Evolutionary conservation across 2,888 invertebrate genomes (phyloP).

Genomic region (Drosophila tanythrix): DNA sequence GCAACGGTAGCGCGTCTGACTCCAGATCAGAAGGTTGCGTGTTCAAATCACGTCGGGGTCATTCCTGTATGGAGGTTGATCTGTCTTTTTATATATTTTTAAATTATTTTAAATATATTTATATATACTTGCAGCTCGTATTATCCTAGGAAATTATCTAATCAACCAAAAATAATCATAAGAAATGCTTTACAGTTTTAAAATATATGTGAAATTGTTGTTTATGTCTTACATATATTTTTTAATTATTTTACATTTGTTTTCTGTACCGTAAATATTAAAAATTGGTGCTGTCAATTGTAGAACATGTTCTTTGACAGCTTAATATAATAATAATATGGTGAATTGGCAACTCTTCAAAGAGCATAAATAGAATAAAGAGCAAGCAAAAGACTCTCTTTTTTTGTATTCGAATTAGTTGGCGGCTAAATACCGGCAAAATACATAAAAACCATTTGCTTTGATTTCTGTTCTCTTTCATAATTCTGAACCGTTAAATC

Average conservation of each 20-base stretch:
- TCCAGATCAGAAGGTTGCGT: constrained; percentile 73
- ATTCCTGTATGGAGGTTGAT: too few species aligned
- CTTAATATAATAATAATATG: background rate
- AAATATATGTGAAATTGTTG: background rate
- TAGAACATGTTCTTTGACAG: background rate
- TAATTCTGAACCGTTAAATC: background rate
- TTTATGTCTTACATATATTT: background rate
- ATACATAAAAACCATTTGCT: background rate
- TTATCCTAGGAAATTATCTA: background rate
- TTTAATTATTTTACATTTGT: background rate
- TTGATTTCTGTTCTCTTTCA: background rate
- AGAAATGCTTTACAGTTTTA: background rate
- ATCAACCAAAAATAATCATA: background rate
- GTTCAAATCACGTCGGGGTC: constrained; percentile 70
- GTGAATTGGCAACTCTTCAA: background rate
- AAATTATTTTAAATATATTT: background rate
- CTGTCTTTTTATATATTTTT: constrained; percentile 4
- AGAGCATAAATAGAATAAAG: background rate
- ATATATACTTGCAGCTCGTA: background rate
- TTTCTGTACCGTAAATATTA: background rate
- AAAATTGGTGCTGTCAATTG: background rate
- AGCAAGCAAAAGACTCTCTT: background rate
- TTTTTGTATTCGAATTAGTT: background rate
- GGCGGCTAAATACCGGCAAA: background rate
- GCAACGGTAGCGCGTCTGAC: constrained; percentile 73